Base-by-base conservation (phyloP, 2,888 invertebrate genomes). In the Folsomia candida region DNA sequence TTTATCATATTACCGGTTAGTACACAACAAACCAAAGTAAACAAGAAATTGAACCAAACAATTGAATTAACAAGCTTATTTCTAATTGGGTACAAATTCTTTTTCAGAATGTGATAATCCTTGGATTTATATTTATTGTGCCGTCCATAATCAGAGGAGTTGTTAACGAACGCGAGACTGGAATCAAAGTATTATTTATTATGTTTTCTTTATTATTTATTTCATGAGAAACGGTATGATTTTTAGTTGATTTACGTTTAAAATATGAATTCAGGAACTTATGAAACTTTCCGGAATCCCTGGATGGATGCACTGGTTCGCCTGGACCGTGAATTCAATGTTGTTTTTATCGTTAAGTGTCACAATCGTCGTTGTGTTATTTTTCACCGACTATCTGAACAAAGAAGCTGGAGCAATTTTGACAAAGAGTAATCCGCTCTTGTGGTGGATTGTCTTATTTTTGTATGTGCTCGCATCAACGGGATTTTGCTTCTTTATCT, bases 91-190 rank as follows among this genome's bases (percentile, higher is more conserved):
- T n/a, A n/a, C n/a, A n/a, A n/a, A n/a, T n/a, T n/a, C 79, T 83
- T 51, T 76, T 85, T 68, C 85, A 85, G 0, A 72, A 83, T 29
- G 79, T 84, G 3, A 83, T 84, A 2, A 76, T 84, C 11, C 81
- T 85, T 74, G 83, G 84, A 76, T 87, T 85, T 73, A 72, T 86
- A 37, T 84, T 87, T 63, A 81, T 85, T 2, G 87, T 87, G 80
- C 85, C 87, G 18, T 84, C 78, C n/a, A 84, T 87, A 64, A 77
- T 87, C 54, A 85, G 86, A 74, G 84, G 86, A 54, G 83, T 87
- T 62, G 87, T 88, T 1, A 87, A 87, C 81, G 89, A 89, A 80
- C 88, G 88, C 79, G 83, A 85, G 76, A 84, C 86, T 69, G 88
- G 88, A 59, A 85, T 87, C 24, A 87, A 86, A 82, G 87, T 87